A percentile compares a stretch with the other conserved stretches of the same genome.
These are phyloP conservation scores for Podabrus alpinus DNA, from an alignment of 2,888 invertebrate genomes.

Conservation along the genomic window DNA sequence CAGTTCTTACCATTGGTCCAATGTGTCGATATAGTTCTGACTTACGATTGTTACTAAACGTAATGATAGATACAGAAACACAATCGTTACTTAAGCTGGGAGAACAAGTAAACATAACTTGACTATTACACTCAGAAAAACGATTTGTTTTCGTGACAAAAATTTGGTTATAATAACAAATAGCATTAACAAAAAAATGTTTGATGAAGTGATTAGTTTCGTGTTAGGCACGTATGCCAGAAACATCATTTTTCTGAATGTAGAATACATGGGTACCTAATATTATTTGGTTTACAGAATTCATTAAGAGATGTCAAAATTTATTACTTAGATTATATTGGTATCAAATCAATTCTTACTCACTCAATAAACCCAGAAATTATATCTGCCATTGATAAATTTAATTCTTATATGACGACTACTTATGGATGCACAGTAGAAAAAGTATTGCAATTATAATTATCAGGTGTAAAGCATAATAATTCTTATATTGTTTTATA, in stretches of 20 bases:
- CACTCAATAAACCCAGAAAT: not conserved
- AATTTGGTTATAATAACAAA: no score
- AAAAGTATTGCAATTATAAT: not conserved
- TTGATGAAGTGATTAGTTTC: no score
- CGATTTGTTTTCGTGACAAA: no score
- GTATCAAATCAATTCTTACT: not conserved
- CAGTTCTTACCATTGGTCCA: constrained; percentile 81
- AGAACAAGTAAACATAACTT: not conserved
- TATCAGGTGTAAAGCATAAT: not conserved
- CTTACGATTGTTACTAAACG: constrained; percentile 73
- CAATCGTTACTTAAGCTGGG: not conserved
- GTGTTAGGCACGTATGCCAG: no score
- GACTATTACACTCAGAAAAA: no score
- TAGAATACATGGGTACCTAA: no score
- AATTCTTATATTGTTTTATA: constrained; percentile 1
- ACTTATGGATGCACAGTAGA: not conserved
- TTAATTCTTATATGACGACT: not conserved
- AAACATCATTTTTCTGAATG: no score
- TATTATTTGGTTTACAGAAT: not conserved
- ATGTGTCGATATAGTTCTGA: constrained; percentile 88
- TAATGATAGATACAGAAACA: constrained; percentile 61
- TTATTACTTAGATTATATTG: not conserved
- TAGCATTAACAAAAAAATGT: no score
- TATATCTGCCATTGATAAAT: not conserved
- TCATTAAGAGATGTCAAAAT: not conserved